Base-by-base conservation (phyloP, 2,113 vertebrate genomes). In the Chaetorhynchus papuensis region DNA sequence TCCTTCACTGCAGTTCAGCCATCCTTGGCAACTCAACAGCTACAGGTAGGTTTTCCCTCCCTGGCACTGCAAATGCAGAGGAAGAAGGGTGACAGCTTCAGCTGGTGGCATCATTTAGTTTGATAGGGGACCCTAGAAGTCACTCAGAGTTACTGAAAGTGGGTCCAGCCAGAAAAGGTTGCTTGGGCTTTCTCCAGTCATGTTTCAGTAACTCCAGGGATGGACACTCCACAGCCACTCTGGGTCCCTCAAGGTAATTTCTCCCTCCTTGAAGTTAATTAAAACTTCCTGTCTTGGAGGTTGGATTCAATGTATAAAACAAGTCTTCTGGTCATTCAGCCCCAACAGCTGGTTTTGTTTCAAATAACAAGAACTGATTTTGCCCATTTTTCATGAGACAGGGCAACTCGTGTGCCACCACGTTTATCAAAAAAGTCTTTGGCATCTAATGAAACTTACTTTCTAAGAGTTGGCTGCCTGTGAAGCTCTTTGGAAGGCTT, bases 401-500 rank as follows among this genome's bases (percentile, higher is more conserved):
- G n/a, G 41, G 45, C 44, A 81, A 54, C 65, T 61, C 11, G 11
- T 26, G 28, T 77, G 56, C 35, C 31, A 49, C 65, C 68, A 74
- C 0, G 2, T 59, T 95, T 63, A 90, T 83, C 52, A 37, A 31
- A 52, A 74, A 90, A 83, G 39, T 60, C 75, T 86, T 94, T 84
- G 86, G n/a, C 47, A 63, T 92, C 83, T 93, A 83, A 78, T 93
- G 92, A 92, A 96, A 94, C 85, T 86, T 94, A 59, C 74, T 72
- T n/a, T 93, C 0, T 66, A 53, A 75, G 57, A 52, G 64, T 6
- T 94, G 71, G 82, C 70, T 95, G 92, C 69, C 87, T 64, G 86
- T 80, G 96, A 87, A 78, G 76, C 56, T 90, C 83, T 96, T 75
- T 89, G 85, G 88, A 94, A 88, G 88, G 79, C 80, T 97, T 94